Percentiles rank a stretch among this genome's conserved stretches.
These are phyloP conservation scores for Ochropacha duplaris DNA, from an alignment of 2,888 invertebrate genomes.

Conservation along the genomic window DNA sequence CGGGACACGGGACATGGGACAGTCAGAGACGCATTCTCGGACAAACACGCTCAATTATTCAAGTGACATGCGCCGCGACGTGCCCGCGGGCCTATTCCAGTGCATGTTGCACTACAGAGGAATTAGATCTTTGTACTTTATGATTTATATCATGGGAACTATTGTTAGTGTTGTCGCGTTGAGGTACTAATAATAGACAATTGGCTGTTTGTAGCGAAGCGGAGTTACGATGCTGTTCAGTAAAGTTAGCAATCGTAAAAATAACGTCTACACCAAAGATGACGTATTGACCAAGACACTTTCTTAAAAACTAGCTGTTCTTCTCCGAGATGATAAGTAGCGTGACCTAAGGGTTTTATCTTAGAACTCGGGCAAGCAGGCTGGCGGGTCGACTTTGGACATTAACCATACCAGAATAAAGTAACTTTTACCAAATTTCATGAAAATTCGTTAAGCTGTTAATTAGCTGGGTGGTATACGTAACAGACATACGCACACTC, in stretches of 20 bases:
- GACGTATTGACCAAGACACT: too few species aligned
- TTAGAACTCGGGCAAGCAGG: too few species aligned
- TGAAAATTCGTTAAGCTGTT: too few species aligned
- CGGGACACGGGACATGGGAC: not conserved
- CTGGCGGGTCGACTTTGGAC: too few species aligned
- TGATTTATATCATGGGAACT: slow-evolving; percentile 8
- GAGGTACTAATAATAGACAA: not conserved
- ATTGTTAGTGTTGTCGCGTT: not conserved
- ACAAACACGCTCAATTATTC: slow-evolving; percentile 16
- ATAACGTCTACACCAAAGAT: too few species aligned
- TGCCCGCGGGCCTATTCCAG: slow-evolving; percentile 6
- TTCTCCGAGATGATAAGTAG: too few species aligned
- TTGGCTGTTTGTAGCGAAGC: not conserved
- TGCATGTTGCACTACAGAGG: slow-evolving; percentile 5
- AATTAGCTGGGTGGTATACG: too few species aligned
- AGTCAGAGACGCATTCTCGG: not conserved
- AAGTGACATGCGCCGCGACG: slow-evolving; percentile 10
- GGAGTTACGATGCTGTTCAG: not conserved
- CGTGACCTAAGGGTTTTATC: too few species aligned
- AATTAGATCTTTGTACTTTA: slow-evolving; percentile 10
- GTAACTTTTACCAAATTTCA: too few species aligned
- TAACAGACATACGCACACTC: not conserved
- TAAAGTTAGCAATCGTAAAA: not conserved
- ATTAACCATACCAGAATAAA: too few species aligned
- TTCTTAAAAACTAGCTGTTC: too few species aligned